Base-by-base conservation (phyloP, 2,888 invertebrate genomes). In the Spodoptera exigua region DNA sequence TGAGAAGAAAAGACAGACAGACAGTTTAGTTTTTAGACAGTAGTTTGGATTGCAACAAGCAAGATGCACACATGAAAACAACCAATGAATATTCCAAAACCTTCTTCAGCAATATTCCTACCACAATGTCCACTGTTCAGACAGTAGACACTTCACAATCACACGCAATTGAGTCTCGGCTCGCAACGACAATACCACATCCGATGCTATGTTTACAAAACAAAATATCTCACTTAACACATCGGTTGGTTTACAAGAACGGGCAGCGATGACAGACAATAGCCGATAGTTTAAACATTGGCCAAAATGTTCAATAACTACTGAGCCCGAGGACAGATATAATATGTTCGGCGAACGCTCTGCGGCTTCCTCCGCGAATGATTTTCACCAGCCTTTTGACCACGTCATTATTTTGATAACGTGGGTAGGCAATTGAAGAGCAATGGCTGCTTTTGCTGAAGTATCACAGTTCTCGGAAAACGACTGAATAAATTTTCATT, bases 181-280 rank as follows among this genome's bases (percentile, higher is more conserved):
- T 43, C 52, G 13, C 43, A 37, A 44, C 57, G 56, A 71, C 74
- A 71, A 57, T 70, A 36, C 16, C 53, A 35, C 53, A 34, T 7
- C 4, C 12, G 11, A 27, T 9, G 27, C 27, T 9, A 32, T 61
- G 65, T 76, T 80, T 75, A 70, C 64, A 61, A 72, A 75, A 75
- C 78, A 75, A 56, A 61, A 68, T 75, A 67, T 62, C 67, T 61
- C 47, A 43, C 61, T 60, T 76, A 70, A 68, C 72, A 71, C 64
- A 53, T 41, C 67, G 63, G 45, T 57, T 44, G 59, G 64, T 75
- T 68, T 66, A 66, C 66, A 57, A 27, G 47, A 77, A 79, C 63
- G 60, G 56, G 60, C 62, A 36, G 55, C 74, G 85, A 73, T 68
- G 85, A 86, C 57, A 70, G 84, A 84, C 75, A 76, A 69, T 79